phyloP scores from a whole-genome alignment of 2,797 vertebrate genomes.

The Heterohyrax brucei region DNA sequence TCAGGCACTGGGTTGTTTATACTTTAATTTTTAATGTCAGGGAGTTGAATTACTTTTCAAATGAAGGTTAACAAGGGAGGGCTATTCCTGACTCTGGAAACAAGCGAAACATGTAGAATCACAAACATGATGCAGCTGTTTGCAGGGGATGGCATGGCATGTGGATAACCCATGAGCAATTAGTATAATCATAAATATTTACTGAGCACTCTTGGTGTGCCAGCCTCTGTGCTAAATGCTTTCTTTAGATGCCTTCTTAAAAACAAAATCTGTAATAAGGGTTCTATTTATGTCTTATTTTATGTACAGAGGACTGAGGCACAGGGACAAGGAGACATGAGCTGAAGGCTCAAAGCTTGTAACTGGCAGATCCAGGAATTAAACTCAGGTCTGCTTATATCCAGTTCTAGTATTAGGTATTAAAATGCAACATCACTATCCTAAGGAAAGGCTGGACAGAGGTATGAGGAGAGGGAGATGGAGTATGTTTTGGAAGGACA shows the following conservation, averaged over 20 bases:
- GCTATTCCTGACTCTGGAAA: conserved; percentile 70
- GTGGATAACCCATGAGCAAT: neutral
- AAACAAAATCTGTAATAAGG: neutral
- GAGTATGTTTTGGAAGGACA: neutral
- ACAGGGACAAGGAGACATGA: neutral
- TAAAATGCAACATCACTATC: neutral
- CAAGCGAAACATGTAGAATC: conserved; percentile 11
- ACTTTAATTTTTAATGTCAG: conserved; percentile 86
- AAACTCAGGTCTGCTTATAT: neutral
- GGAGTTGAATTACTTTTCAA: conserved; percentile 82
- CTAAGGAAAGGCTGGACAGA: neutral
- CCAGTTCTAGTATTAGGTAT: neutral
- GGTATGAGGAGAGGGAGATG: neutral
- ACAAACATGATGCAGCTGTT: neutral
- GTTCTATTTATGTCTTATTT: neutral
- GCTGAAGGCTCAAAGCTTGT: neutral
- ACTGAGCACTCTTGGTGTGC: neutral
- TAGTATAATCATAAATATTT: neutral
- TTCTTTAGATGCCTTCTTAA: neutral
- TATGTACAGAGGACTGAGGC: neutral
- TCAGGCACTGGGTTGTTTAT: conserved; percentile 80
- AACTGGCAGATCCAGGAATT: neutral
- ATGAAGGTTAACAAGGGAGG: conserved; percentile 83
- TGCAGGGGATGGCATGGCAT: neutral
- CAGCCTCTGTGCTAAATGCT: neutral